These are phyloP conservation scores for Megalonaias nervosa DNA, from an alignment of 1,140 invertebrate species.

Conservation along the genomic window DNA sequence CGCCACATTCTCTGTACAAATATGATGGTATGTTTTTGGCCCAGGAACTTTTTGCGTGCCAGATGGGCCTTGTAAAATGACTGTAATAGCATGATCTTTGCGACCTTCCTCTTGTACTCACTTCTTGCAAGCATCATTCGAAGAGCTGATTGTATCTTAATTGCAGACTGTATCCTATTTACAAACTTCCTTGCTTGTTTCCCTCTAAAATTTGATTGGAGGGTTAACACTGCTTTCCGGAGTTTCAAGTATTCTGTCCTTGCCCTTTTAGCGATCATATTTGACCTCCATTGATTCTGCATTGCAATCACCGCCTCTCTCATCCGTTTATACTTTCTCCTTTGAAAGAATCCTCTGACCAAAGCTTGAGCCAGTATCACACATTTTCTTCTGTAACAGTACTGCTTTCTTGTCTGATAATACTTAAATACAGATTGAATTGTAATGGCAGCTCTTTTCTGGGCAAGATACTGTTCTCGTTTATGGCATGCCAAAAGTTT, in stretches of 20 bases:
- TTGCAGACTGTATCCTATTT: conserved; percentile 16
- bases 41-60: not conserved
- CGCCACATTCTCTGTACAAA: conserved; percentile 5
- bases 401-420: too few relatives aligned
- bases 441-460: conserved; percentile 16
- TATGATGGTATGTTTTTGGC: conserved; percentile 1
- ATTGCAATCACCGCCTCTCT: conserved; percentile 12
- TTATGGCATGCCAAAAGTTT: not conserved
- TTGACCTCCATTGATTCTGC: conserved; percentile 21
- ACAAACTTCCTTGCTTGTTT: conserved; percentile 18
- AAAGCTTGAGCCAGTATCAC: conserved; percentile 20
- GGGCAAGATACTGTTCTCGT: not conserved
- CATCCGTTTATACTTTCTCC: conserved; percentile 13
- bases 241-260: conserved; percentile 21
- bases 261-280: conserved; percentile 11
- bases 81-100: too few relatives aligned
- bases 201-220: conserved; percentile 30
- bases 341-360: conserved; percentile 13
- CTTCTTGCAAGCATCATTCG: conserved; percentile 34
- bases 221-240: conserved; percentile 22
- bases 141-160: conserved; percentile 37
- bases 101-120: not conserved
- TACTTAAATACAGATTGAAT: too few relatives aligned
- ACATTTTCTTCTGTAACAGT: too few relatives aligned
- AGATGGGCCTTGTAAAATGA: too few relatives aligned